phyloP scores from a whole-genome alignment of 2,888 invertebrate species.

The Mycalesis mineus region DNA sequence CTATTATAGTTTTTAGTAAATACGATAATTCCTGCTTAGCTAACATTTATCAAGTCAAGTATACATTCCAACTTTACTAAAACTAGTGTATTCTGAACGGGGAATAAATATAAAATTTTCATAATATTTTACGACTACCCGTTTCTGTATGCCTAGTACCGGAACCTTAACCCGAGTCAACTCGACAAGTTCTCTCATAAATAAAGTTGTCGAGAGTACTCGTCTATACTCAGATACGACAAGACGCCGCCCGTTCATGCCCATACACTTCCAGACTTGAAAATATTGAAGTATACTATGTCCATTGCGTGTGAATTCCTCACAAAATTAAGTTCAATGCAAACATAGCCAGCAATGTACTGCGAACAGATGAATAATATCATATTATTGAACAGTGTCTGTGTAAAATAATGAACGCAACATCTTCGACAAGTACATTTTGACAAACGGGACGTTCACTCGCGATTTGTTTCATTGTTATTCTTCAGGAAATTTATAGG shows the following conservation, averaged over 20 bases:
- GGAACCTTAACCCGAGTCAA: conserved; percentile 29
- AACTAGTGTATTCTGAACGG: background rate
- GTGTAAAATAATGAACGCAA: conserved; percentile 22
- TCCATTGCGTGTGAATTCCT: conserved; percentile 14
- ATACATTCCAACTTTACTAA: background rate
- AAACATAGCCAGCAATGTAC: conserved; percentile 16
- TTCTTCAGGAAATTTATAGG: conserved; percentile 28
- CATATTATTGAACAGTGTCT: background rate
- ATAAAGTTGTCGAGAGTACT: conserved; percentile 57
- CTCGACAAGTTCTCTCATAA: conserved; percentile 55
- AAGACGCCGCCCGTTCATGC: conserved; percentile 37
- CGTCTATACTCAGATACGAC: conserved; percentile 44
- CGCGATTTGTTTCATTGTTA: conserved; percentile 38
- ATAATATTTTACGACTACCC: background rate
- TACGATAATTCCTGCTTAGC: background rate
- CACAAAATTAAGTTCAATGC: background rate
- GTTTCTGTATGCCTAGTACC: conserved; percentile 12
- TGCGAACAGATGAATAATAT: background rate
- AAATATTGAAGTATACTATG: background rate
- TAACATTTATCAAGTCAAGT: background rate
- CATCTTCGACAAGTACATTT: conserved; percentile 37
- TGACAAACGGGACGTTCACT: conserved; percentile 37
- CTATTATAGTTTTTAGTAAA: too few species aligned
- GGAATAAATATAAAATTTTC: conserved; percentile 5
- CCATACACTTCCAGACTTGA: conserved; percentile 26